Base-by-base conservation (phyloP, 2,797 vertebrate genomes). In the Anabas testudineus region DNA sequence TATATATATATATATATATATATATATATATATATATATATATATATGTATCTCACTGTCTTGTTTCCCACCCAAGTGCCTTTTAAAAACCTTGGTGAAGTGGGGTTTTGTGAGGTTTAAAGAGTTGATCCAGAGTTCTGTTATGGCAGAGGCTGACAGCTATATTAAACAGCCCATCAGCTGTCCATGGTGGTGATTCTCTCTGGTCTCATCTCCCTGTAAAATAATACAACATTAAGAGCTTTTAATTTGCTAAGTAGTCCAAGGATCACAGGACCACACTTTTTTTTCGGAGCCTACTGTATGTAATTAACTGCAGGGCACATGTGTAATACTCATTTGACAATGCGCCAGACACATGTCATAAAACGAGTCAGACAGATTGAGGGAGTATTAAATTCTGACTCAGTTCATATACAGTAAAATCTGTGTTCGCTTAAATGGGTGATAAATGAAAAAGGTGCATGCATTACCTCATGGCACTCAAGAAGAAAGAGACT, bases 11-110 rank as follows among this genome's bases (percentile, higher is more conserved):
- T 46, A 57, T 73, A 70, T 18, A 76, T 48, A 57, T 73, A 70
- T 18, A 76, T 46, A 57, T 73, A 70, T 18, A 76, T 48, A 57
- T 73, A 70, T 18, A 24, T 24, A n/a, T n/a, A n/a, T n/a, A 28
- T 34, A 10, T 36, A 16, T 16, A 41, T 56, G 79, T 88, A 71
- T 64, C 57, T 85, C 89, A 78, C 68, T 76, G 86, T 88, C 87
- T 84, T n/a, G 51, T 88, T 85, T 71, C 52, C 64, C 61, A 70
- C 64, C 51, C 64, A 78, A 81, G 73, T 62, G 75, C 58, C 73
- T 87, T 72, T 76, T 86, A 74, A 74, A 86, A 71, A 32, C 26
- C 34, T 19, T 1, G 7, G 16, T 69, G 73, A 78, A 26, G 30
- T 64, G 75, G 13, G 52, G 55, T 59, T 78, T 67, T 72, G 28